A percentile compares a stretch with the other conserved stretches of the same genome.
phyloP scores from a whole-genome alignment of 2,797 vertebrate genomes.

The Carcharodon carcharias region DNA sequence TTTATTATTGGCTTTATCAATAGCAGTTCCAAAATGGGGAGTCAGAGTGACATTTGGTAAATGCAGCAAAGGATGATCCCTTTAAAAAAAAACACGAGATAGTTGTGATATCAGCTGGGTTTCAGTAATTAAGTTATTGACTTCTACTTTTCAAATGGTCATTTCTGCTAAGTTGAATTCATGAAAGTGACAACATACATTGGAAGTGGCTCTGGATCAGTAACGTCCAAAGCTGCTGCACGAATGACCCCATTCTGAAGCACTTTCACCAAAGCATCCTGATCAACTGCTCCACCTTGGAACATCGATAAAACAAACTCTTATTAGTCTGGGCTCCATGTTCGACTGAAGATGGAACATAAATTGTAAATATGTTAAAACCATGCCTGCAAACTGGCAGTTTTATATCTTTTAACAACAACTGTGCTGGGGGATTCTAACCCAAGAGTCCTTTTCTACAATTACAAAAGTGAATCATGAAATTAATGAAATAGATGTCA shows the following conservation, averaged over 20 bases:
- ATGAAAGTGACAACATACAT: slow-evolving; percentile 48
- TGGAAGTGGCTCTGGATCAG: slow-evolving; percentile 65
- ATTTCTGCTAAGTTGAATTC: background rate
- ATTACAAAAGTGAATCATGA: background rate
- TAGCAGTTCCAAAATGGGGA: slow-evolving; percentile 57
- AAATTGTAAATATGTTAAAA: background rate
- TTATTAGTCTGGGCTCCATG: background rate
- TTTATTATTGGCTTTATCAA: slow-evolving; percentile 45
- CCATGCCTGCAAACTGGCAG: background rate
- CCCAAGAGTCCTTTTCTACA: background rate
- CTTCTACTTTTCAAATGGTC: slow-evolving; percentile 1
- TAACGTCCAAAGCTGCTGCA: slow-evolving; percentile 67
- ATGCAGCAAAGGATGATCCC: slow-evolving; percentile 58
- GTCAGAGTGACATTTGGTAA: slow-evolving; percentile 59
- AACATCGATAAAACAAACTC: slow-evolving; percentile 26
- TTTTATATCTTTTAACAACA: background rate
- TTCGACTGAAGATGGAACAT: background rate
- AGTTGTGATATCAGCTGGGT: background rate
- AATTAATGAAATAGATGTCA: background rate
- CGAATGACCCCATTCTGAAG: slow-evolving; percentile 57
- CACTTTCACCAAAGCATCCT: slow-evolving; percentile 63
- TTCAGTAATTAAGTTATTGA: background rate
- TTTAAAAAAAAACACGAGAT: slow-evolving; percentile 41
- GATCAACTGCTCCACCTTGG: slow-evolving; percentile 64
- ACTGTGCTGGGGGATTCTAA: background rate